Evolutionary conservation across 2,113 vertebrate genomes (phyloP).

Genomic region (Alexandromys fortis): DNA sequence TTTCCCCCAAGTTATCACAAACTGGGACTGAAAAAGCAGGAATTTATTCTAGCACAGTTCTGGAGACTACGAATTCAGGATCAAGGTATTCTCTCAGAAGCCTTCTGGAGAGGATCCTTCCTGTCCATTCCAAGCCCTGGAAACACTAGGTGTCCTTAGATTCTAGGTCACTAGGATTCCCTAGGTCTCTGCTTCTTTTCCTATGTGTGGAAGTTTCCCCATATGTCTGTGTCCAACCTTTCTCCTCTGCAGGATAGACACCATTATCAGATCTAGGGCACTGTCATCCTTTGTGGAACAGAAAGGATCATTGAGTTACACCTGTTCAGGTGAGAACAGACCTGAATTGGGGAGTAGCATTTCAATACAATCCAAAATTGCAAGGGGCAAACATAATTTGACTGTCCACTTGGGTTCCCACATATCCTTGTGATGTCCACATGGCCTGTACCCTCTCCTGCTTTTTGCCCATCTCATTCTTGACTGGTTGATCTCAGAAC

Average conservation of each 20-base stretch:
- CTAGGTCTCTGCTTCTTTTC: background rate
- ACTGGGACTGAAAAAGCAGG: background rate
- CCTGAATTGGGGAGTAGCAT: background rate
- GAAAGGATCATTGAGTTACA: background rate
- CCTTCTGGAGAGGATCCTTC: background rate
- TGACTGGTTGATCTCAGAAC: background rate
- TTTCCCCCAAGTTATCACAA: background rate
- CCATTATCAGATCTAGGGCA: background rate
- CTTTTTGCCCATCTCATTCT: background rate
- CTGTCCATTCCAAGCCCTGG: background rate
- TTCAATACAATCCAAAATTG: background rate
- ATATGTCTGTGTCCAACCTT: background rate
- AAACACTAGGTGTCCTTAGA: background rate
- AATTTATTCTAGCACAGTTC: background rate
- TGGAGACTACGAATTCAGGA: background rate
- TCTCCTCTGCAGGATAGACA: background rate
- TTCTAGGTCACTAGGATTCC: too few species aligned
- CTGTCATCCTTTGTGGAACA: background rate
- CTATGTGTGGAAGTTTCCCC: background rate
- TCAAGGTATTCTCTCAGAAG: too few species aligned
- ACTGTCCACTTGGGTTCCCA: background rate
- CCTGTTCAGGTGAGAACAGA: background rate
- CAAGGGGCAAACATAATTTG: background rate
- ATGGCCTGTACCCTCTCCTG: background rate
- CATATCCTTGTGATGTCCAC: rapidly evolving